Evolutionary conservation across 2,113 vertebrate genomes (phyloP), one percentile per base, ranked within the genome.

Genomic region (Neoarius graeffei): DNA sequence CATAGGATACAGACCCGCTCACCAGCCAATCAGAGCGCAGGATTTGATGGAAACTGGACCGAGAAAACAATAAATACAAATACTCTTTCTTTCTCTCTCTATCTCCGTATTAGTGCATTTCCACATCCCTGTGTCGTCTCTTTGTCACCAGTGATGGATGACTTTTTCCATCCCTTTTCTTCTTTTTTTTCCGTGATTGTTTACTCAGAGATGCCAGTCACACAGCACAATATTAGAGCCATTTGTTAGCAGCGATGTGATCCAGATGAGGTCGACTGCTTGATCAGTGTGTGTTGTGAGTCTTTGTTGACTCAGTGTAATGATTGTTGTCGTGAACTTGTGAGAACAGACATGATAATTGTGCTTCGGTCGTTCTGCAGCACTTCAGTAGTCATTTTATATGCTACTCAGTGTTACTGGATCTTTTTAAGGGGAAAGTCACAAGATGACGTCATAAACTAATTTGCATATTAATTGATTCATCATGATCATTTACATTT

Each of bases 231-330:
- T 27, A n/a, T 4, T 6, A 81, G 54, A 81, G 77, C 23, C 25
- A 84, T 25, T 67, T 52, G 42, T 67, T 67, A 67, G 48, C 13
- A 1, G 14, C 14, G 64, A 84, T 71, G 50, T 69, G 42, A 56
- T 84, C 83, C 83, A 84, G 64, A 84, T 84, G 82, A 84, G 30
- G 5, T 50, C 25, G 15, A 17, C 23, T 27, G 30, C 59, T 20
- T 69, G 25, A 50, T 83, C 23, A 20, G 82, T 17, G 81, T 67
- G 64, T 84, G 48, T 66, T 71, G 84, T 76, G 8, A 67, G 48
- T 87, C 76, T 54, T 27, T 3, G 8, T 30, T 54, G 50, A 14
- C 52, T 17, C 76, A 54, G 71, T 73, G 35, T 73, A 73, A 73
- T 73, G 35, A 19, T 10, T 73, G 71, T 73, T 76, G 42, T 76